phyloP scores from a whole-genome alignment of 2,797 vertebrate species.

The Poeciliopsis turneri region DNA sequence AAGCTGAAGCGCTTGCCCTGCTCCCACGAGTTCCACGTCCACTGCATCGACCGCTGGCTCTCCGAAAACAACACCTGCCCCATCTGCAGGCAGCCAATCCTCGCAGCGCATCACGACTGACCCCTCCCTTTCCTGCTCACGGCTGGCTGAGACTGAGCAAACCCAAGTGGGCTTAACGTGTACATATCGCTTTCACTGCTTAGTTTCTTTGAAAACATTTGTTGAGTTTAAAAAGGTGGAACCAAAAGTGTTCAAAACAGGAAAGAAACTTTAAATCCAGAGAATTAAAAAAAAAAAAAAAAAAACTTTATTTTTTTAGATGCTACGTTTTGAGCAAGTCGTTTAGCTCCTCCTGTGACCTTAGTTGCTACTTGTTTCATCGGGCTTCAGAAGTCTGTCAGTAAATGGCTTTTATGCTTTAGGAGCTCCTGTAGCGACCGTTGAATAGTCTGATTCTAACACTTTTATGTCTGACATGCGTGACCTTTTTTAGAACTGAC shows the following conservation, averaged over 20 bases:
- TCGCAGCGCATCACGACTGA: conserved; percentile 84
- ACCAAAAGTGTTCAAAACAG: conserved; percentile 68
- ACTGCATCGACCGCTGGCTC: conserved; percentile 97
- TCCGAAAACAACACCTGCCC: conserved; percentile 97
- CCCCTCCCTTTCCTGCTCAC: conserved; percentile 48
- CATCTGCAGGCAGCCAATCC: conserved; percentile 92
- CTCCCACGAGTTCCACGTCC: conserved; percentile 94
- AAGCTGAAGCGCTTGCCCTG: conserved; percentile 94
- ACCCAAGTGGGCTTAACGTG: conserved; percentile 73
- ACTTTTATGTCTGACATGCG: conserved; percentile 54
- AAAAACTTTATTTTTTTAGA: conserved; percentile 86
- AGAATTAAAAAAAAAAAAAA: conserved; percentile 78
- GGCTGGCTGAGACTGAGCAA: conserved; percentile 66
- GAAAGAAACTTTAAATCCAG: conserved; percentile 77
- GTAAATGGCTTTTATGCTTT: conserved; percentile 67
- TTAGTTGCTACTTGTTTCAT: conserved; percentile 56
- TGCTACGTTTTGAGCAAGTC: conserved; percentile 65
- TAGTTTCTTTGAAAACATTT: conserved; percentile 70
- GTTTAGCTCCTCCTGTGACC: conserved; percentile 55
- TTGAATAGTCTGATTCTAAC: conserved; percentile 67
- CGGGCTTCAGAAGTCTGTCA: conserved; percentile 63
- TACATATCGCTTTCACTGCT: conserved; percentile 82
- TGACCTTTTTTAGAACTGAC: conserved; percentile 56
- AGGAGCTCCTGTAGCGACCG: conserved; percentile 68
- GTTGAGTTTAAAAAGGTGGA: conserved; percentile 73